Conservation (phyloP, 2,888 invertebrate genomes). For the Litoditis marina region DNA sequence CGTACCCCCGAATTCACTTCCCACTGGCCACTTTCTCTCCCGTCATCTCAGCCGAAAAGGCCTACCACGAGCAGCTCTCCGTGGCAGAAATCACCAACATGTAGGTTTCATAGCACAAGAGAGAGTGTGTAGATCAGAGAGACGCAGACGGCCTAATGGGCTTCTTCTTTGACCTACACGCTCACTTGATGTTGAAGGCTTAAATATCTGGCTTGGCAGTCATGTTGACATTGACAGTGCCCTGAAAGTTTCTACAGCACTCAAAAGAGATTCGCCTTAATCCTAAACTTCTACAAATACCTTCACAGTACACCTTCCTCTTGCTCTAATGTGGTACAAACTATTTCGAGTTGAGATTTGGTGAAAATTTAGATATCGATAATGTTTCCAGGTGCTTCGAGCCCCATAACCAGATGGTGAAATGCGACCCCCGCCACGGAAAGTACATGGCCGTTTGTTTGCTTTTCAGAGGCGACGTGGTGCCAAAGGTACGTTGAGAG, state of each 20-base stretch:
- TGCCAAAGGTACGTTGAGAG: no score
- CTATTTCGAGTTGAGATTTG: background rate
- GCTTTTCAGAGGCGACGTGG: slow-evolving; percentile 61
- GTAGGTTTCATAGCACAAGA: background rate
- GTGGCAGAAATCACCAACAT: slow-evolving; percentile 79
- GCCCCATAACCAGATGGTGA: slow-evolving; percentile 70
- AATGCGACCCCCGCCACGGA: slow-evolving; percentile 67
- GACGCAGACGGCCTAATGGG: no score
- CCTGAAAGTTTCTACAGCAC: background rate
- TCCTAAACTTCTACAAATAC: background rate
- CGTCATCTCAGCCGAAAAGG: slow-evolving; percentile 61
- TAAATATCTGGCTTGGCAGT: no score
- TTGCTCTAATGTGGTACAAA: background rate
- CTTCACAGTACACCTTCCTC: no score
- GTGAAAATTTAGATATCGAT: background rate
- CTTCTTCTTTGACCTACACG: no score
- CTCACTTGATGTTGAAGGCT: no score
- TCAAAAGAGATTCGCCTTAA: background rate
- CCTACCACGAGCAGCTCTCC: slow-evolving; percentile 64
- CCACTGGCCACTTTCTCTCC: slow-evolving; percentile 71
- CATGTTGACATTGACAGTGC: background rate
- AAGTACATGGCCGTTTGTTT: slow-evolving; percentile 66
- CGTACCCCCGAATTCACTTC: slow-evolving; percentile 88
- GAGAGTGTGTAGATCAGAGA: no score
- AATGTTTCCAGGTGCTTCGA: slow-evolving; percentile 70